Conservation (phyloP, 1,140 invertebrate species). For the Caenorhabditis remanei region DNA sequence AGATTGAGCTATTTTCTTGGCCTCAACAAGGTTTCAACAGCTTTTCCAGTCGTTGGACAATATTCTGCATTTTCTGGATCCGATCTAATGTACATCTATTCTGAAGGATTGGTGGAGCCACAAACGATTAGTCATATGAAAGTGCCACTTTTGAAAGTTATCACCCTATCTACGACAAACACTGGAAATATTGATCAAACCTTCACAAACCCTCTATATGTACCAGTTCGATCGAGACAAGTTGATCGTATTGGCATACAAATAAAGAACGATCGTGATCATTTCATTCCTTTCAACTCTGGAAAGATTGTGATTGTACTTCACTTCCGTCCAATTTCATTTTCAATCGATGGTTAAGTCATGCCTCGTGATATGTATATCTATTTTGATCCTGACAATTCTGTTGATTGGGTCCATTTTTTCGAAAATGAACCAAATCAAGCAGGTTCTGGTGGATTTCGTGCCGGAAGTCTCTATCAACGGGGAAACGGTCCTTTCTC, state of each 20-base stretch:
- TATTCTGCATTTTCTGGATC: not conserved
- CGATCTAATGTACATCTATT: not conserved
- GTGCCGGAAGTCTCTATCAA: not conserved
- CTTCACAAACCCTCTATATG: not conserved
- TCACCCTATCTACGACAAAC: not conserved
- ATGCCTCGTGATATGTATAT: not conserved
- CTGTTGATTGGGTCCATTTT: not conserved
- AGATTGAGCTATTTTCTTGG: not conserved
- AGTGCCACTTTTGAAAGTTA: conserved; percentile 11
- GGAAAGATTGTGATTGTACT: not conserved
- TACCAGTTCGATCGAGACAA: not conserved
- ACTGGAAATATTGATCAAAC: not conserved
- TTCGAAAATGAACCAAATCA: not conserved
- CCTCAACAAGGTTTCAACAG: not conserved
- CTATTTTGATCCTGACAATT: conserved; percentile 12
- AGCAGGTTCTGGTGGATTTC: not conserved
- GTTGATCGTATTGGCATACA: not conserved
- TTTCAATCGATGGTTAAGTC: not conserved
- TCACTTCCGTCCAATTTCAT: not conserved
- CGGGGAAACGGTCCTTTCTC: not conserved
- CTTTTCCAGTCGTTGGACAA: not conserved
- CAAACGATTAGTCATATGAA: not conserved
- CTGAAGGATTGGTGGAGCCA: not conserved
- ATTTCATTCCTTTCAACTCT: conserved; percentile 6
- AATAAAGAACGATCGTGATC: conserved; percentile 12